Base-by-base conservation (phyloP, 2,797 vertebrate species). In the Ctenopoma kingsleyae region DNA sequence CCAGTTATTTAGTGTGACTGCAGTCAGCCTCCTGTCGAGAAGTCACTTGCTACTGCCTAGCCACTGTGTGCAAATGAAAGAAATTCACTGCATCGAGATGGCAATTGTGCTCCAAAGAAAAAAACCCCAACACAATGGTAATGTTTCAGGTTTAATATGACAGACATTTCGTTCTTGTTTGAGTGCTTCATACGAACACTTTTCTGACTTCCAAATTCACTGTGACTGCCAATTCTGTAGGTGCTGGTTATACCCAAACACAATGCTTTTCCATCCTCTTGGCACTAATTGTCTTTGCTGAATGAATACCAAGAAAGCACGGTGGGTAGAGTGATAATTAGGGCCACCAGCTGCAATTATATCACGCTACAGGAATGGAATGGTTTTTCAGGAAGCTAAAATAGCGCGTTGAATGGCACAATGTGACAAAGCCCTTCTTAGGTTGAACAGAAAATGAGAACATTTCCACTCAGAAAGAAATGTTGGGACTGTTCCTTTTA, bases 341-440 rank as follows among this genome's bases (percentile, higher is more conserved):
- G 61, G 57, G 69, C 75, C 7, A 70, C 74, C 53, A 54, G 69
- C 63, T 74, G 70, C 47, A 56, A 47, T 78, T 71, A 56, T 66
- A 50, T 65, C 60, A 60, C 44, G 41, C 65, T 30, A 51, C 43
- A 63, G 50, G 53, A 79, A 74, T 19, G 48, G 54, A 69, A 62
- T 27, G 40, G 20, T 44, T 49, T 71, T 58, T 59, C 53, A 48
- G 0, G 76, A 50, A 49, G 51, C 51, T 76, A 58, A 85, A 74
- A 64, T 38, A 76, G 67, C 47, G 8, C 22, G 17, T 81, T 76
- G 67, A 83, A 86, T 84, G 84, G 84, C 86, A 88, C 89, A 51
- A 74, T 65, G 82, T 91, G 88, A 87, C 86, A 77, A 86, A 92
- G 91, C 90, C 91, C 91, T 93, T 92, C 78, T 70, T 76, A 71